Evolutionary conservation across 2,113 vertebrate species (phyloP), one percentile per base, ranked within the genome.

Genomic region (Danionella cerebrum): DNA sequence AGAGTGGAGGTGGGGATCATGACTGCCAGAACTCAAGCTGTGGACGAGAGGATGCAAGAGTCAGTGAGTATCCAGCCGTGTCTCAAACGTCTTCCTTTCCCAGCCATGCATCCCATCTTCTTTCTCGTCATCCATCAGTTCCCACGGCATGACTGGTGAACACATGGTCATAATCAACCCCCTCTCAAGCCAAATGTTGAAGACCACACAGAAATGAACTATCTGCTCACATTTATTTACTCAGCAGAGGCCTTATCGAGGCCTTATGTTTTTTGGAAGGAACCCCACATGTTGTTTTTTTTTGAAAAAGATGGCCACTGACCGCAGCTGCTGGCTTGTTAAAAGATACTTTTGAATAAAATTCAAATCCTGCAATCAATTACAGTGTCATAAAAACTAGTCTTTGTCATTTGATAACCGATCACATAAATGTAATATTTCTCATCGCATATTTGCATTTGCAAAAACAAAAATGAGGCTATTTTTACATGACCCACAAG

Each of bases 1-100:
- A 85, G 31, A 67, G 89, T 98, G 59, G 94, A 95, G 89, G 87
- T 89, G 18, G 96, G 94, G 14, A 77, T 97, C 67, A 89, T 87
- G 80, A 97, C 90, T 59, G 83, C 90, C 33, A 77, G 82, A 60
- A 93, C 88, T 0, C 91, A 88, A 87, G 74, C 87, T 41, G 84
- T 79, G 66, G 86, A 90, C 8, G 88, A 88, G 64, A 83, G 39
- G 76, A 78, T 45, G 72, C 70, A 57, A 42, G 82, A 80, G 69
- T 71, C 73, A 55, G 94, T 97, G 84, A 94, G 90, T 78, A 78
- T 53, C 44, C 21, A 35, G 63, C 21, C 21, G 13, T 81, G 82
- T 84, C 77, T 76, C 71, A 65, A 74, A 81, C 36, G 39, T 57
- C 52, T 72, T 16, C 70, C 63, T 81, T 80, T 84, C 75, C 73